Percentiles rank a stretch among this genome's conserved stretches.
Evolutionary conservation across 2,888 invertebrate genomes (phyloP).

Genomic region (Machimus atricapillus): DNA sequence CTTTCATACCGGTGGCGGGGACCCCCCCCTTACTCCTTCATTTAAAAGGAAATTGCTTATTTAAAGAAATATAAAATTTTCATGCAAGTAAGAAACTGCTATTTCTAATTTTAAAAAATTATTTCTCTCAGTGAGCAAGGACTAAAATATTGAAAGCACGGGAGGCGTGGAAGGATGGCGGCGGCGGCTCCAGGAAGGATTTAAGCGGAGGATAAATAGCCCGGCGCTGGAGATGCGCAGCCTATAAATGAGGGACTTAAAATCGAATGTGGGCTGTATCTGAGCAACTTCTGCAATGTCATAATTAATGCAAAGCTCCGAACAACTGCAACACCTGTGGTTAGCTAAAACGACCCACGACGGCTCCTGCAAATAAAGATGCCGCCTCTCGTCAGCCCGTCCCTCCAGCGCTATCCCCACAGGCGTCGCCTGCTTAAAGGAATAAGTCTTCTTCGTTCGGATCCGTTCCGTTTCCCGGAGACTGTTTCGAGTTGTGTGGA

Average conservation of each 20-base stretch:
- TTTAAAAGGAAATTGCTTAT: too few species aligned
- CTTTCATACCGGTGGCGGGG: too few species aligned
- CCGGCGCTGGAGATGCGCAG: neutral
- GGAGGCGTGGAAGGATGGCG: neutral
- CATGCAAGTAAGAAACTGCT: neutral
- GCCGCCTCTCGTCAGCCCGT: neutral
- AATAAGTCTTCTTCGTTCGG: conserved; percentile 27
- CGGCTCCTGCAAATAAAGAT: conserved; percentile 12
- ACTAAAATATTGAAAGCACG: neutral
- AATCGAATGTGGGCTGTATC: conserved; percentile 15
- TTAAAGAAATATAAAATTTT: too few species aligned
- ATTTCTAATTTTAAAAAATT: too few species aligned
- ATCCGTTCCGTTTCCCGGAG: neutral
- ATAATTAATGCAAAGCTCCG: conserved; percentile 63
- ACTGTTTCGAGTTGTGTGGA: neutral
- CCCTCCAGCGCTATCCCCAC: neutral
- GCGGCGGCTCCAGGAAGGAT: neutral
- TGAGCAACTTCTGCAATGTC: conserved; percentile 53
- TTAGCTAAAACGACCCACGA: conserved; percentile 58
- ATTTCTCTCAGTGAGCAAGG: neutral
- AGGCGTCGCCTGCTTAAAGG: neutral
- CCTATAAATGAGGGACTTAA: neutral
- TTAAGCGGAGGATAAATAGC: conserved; percentile 19
- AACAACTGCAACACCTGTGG: conserved; percentile 63
- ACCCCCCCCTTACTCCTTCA: too few species aligned